Percentiles rank a stretch among this genome's conserved stretches.
phyloP scores from a whole-genome alignment of 2,797 vertebrate genomes.

The Scarus forsteni region DNA sequence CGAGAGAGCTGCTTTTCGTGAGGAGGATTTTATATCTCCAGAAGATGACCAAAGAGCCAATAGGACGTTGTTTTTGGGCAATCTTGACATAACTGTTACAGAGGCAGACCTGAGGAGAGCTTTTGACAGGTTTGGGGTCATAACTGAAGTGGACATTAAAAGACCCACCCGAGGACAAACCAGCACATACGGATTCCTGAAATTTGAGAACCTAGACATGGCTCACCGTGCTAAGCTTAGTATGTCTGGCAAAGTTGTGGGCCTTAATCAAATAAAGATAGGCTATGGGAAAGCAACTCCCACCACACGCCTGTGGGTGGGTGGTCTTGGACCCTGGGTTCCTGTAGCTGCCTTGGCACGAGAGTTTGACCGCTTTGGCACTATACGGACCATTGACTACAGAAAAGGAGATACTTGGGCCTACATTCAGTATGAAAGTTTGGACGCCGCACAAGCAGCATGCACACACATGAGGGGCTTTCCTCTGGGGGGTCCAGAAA shows the following conservation, averaged over 20 bases:
- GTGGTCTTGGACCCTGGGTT: slow-evolving; percentile 96
- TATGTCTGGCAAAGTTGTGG: slow-evolving; percentile 97
- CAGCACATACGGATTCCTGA: slow-evolving; percentile 97
- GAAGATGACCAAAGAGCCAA: slow-evolving; percentile 98
- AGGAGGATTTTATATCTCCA: slow-evolving; percentile 95
- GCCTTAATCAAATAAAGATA: slow-evolving; percentile 96
- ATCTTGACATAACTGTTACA: slow-evolving; percentile 94
- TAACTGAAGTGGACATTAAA: slow-evolving; percentile 98
- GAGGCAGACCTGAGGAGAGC: slow-evolving; percentile 93
- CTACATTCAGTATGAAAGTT: slow-evolving; percentile 98
- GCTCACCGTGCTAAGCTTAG: slow-evolving; percentile 96
- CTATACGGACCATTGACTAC: slow-evolving; percentile 97
- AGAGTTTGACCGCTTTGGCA: slow-evolving; percentile 98
- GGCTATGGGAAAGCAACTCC: slow-evolving; percentile 98
- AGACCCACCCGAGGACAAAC: slow-evolving; percentile 91
- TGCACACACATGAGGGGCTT: slow-evolving; percentile 98
- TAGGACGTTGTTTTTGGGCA: slow-evolving; percentile 96
- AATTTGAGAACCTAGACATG: slow-evolving; percentile 99
- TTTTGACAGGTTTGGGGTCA: slow-evolving; percentile 96
- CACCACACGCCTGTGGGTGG: slow-evolving; percentile 96
- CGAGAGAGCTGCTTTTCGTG: slow-evolving; percentile 90
- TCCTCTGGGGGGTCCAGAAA: slow-evolving; percentile 94
- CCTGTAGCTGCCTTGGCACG: slow-evolving; percentile 94
- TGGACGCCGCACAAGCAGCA: slow-evolving; percentile 97
- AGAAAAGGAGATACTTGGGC: slow-evolving; percentile 98